Percentiles rank a stretch among this genome's conserved stretches.
These are phyloP conservation scores for Probaryconus sp. DNA, from an alignment of 1,140 invertebrate genomes.

Conservation along the genomic window DNA sequence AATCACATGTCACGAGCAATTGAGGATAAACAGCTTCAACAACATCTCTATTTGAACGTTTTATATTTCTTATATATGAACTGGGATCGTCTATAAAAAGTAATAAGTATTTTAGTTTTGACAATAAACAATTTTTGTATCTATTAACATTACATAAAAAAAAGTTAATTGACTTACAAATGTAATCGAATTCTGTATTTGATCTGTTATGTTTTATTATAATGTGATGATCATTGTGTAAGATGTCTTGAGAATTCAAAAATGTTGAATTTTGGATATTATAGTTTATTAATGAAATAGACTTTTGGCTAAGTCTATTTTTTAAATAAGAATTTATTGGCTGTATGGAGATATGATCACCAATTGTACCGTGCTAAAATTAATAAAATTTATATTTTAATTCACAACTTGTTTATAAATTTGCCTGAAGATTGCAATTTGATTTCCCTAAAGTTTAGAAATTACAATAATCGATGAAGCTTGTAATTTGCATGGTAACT, in stretches of 20 bases:
- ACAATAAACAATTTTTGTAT: too few species aligned
- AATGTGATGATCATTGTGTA: too few species aligned
- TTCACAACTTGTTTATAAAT: too few species aligned
- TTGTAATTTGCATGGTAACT: slow-evolving; percentile 1
- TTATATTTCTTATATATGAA: not conserved
- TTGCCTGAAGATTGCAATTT: too few species aligned
- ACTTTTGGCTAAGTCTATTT: not conserved
- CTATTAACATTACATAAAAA: too few species aligned
- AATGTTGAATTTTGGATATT: not conserved
- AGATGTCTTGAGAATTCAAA: too few species aligned
- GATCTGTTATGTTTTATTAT: too few species aligned
- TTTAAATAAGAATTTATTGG: not conserved
- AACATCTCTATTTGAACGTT: not conserved
- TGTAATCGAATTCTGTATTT: too few species aligned
- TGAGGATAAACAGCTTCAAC: slow-evolving; percentile 20
- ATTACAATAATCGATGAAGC: not conserved
- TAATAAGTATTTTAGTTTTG: not conserved
- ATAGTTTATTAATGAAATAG: not conserved
- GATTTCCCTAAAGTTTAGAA: too few species aligned
- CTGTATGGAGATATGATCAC: slow-evolving; percentile 1
- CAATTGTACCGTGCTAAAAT: slow-evolving; percentile 8
- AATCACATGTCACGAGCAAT: slow-evolving; percentile 3
- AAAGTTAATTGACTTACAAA: too few species aligned
- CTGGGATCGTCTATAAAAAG: not conserved
- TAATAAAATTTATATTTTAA: not conserved